Percentiles rank a stretch among this genome's conserved stretches.
These are phyloP conservation scores for Agriopis aurantiaria DNA, from an alignment of 2,888 invertebrate genomes.

Conservation along the genomic window DNA sequence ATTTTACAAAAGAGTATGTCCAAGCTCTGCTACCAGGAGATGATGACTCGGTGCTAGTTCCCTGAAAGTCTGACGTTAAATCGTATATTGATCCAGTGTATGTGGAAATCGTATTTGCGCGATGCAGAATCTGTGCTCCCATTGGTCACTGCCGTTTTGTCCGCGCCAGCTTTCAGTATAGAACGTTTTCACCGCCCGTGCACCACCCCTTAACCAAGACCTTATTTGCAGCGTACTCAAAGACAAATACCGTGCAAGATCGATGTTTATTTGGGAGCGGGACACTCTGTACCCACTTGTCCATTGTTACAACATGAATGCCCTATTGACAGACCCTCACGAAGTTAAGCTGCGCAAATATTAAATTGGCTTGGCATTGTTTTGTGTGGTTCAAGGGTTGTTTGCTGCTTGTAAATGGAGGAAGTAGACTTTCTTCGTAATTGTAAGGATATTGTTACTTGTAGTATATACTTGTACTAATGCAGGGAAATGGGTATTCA, in stretches of 20 bases:
- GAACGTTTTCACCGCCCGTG: slow-evolving; percentile 35
- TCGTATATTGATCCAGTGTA: too few relatives aligned
- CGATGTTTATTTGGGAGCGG: slow-evolving; percentile 75
- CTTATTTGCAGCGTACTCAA: slow-evolving; percentile 61
- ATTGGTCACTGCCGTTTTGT: too few relatives aligned
- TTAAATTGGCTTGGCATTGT: slow-evolving; percentile 68
- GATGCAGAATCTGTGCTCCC: too few relatives aligned
- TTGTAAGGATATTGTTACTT: slow-evolving; percentile 16
- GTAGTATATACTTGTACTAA: slow-evolving; percentile 10
- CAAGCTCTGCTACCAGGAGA: too few relatives aligned
- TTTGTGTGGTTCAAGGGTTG: slow-evolving; percentile 44
- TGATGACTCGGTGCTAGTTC: too few relatives aligned
- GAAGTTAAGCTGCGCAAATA: slow-evolving; percentile 70
- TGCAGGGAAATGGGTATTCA: slow-evolving; percentile 3
- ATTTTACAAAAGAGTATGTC: too few relatives aligned
- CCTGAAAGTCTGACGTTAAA: too few relatives aligned
- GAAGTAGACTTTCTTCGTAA: slow-evolving; percentile 35
- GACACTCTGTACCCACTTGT: slow-evolving; percentile 61
- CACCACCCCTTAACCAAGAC: slow-evolving; percentile 45
- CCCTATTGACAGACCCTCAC: slow-evolving; percentile 65
- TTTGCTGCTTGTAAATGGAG: slow-evolving; percentile 37
- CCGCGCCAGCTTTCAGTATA: too few relatives aligned
- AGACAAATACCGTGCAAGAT: slow-evolving; percentile 73
- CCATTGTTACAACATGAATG: slow-evolving; percentile 65
- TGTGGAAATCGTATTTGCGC: too few relatives aligned